Evolutionary conservation across 2,797 vertebrate species (phyloP).

Genomic region (Muscicapa striata): DNA sequence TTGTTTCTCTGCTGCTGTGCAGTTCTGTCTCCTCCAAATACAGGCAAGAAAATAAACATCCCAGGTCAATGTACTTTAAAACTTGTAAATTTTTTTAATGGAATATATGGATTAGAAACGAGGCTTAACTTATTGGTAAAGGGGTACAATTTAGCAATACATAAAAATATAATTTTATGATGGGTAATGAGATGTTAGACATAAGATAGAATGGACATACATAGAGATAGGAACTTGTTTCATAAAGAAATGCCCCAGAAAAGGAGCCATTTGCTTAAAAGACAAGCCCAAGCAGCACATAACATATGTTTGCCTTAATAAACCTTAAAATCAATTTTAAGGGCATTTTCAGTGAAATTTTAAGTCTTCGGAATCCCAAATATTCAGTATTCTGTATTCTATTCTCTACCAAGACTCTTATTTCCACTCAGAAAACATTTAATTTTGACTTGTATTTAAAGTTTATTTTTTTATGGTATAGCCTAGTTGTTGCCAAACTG

Average conservation of each 20-base stretch:
- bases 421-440: neutral
- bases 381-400: neutral
- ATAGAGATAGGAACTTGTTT: neutral
- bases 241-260: neutral
- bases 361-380: neutral
- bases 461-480: neutral
- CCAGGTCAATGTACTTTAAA: neutral
- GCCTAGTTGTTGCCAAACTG: neutral
- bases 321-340: neutral
- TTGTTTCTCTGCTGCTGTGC: neutral
- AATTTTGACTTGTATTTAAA: neutral
- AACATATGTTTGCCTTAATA: neutral
- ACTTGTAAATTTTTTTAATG: neutral
- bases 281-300: neutral
- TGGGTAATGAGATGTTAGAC: neutral
- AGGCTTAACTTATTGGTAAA: neutral
- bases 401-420: neutral
- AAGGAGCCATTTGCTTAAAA: neutral
- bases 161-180: neutral
- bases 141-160: neutral
- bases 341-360: too few species aligned
- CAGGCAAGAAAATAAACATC: neutral
- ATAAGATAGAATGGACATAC: neutral
- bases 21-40: neutral
- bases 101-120: neutral